Evolutionary conservation across 2,797 vertebrate genomes (phyloP).

Genomic region (Tiaroga cobitis): DNA sequence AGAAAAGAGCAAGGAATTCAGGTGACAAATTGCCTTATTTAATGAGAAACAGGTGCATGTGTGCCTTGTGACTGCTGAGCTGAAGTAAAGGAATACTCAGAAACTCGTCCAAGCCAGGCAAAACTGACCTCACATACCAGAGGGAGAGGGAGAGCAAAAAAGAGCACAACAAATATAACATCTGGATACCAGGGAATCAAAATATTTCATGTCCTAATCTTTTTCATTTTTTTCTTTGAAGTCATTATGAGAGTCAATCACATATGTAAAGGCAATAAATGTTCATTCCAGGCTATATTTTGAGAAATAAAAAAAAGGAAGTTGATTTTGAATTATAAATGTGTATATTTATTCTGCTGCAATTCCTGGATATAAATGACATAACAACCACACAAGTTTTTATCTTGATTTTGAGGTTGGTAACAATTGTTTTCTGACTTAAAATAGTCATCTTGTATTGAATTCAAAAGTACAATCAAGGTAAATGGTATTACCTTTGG

Average conservation of each 20-base stretch:
- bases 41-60: conserved; percentile 74
- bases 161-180: conserved; percentile 68
- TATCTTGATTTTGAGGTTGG: not conserved
- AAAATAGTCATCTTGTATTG: not conserved
- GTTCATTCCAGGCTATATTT: not conserved
- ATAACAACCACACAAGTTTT: not conserved
- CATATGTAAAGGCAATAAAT: not conserved
- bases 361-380: not conserved
- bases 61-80: conserved; percentile 30
- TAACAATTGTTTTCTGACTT: not conserved
- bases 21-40: conserved; percentile 71
- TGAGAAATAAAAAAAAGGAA: not conserved
- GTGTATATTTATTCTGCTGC: not conserved
- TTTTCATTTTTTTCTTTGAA: conserved; percentile 23
- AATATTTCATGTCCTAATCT: conserved; percentile 54
- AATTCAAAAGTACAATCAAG: not conserved
- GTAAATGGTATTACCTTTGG: not conserved
- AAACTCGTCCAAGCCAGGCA: conserved; percentile 57
- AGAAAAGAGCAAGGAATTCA: conserved; percentile 61
- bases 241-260: conserved; percentile 5
- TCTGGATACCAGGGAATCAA: conserved; percentile 74
- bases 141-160: conserved; percentile 29
- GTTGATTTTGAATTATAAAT: not conserved
- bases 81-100: conserved; percentile 3
- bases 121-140: conserved; percentile 74